phyloP scores from a whole-genome alignment of 2,888 invertebrate genomes.

The Thereva nobilitata region DNA sequence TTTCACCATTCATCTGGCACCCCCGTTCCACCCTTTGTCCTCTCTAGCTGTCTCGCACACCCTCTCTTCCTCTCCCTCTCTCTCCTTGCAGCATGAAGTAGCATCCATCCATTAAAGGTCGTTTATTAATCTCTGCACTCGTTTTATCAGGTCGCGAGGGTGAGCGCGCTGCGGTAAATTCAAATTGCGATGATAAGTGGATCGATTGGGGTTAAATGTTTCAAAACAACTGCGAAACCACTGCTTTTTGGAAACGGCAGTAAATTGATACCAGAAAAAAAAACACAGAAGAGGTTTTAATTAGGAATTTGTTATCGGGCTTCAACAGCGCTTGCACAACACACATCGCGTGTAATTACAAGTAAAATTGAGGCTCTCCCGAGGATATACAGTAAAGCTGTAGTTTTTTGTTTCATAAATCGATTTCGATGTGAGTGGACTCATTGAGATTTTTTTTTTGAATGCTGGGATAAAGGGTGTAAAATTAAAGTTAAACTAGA shows the following conservation, averaged over 20 bases:
- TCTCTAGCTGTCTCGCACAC: slow-evolving; percentile 18
- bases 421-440: no score
- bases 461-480: no score
- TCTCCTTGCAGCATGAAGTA: slow-evolving; percentile 30
- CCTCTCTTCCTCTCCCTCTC: slow-evolving; percentile 39
- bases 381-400: no score
- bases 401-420: no score
- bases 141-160: slow-evolving; percentile 39
- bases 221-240: slow-evolving; percentile 24
- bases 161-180: slow-evolving; percentile 39
- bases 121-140: slow-evolving; percentile 19
- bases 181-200: slow-evolving; percentile 45
- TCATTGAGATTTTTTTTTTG: no score
- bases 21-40: slow-evolving; percentile 12
- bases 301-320: no score
- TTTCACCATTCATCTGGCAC: slow-evolving; percentile 7
- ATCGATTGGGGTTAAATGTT: slow-evolving; percentile 45
- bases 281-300: no score
- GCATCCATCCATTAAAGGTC: slow-evolving; percentile 36
- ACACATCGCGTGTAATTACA: no score
- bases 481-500: no score
- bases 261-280: no score
- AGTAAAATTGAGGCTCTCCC: no score
- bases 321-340: no score
- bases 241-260: not conserved